Base-by-base conservation (phyloP, 1,140 invertebrate genomes). In the Orchesella cincta region DNA sequence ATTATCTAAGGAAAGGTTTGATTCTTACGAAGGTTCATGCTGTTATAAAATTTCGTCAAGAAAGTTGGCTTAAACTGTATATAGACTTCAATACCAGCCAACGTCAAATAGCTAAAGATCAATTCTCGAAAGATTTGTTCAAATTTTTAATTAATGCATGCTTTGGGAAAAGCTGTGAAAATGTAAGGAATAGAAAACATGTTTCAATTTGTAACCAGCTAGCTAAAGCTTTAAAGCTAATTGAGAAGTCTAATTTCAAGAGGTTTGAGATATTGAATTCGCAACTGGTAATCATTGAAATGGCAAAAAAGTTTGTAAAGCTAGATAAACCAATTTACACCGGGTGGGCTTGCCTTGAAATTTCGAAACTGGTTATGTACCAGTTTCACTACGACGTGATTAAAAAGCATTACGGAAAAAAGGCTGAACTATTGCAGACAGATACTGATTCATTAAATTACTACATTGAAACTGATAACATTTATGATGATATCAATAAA, bases 61-160 rank as follows among this genome's bases (percentile, higher is more conserved):
- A 5, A 26, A 20, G 26, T 18, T 78, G 74, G 73, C 33, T 80
- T 18, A 64, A 51, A 52, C 1, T 0, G 0, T 80, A 76, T 76
- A 76, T 80, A 35, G 35, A 73, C 34, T 26, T 76, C 0, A 78
- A 75, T 67, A 36, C 39, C 2, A 39, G 2, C 26, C n/a, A 52
- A 34, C n/a, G 77, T 39, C 16, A 23, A 23, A 1, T 31, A 18
- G 73, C 74, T 14, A 39, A 26, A 28, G 39, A 54, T 64, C 20
- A 2, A 0, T 78, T 78, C 46, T 33, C 29, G 5, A 83, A 83
- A 81, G 78, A 84, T 79, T 84, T 84, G 33, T 83, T 79, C 62
- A 84, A 84, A 78, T 74, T 84, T 31, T 79, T 84, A 77, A 80
- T 78, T 20, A 84, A 84, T 76, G 33, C 67, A 12, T 72, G 81